phyloP scores from a whole-genome alignment of 2,888 invertebrate genomes.

The Graphium colonna region DNA sequence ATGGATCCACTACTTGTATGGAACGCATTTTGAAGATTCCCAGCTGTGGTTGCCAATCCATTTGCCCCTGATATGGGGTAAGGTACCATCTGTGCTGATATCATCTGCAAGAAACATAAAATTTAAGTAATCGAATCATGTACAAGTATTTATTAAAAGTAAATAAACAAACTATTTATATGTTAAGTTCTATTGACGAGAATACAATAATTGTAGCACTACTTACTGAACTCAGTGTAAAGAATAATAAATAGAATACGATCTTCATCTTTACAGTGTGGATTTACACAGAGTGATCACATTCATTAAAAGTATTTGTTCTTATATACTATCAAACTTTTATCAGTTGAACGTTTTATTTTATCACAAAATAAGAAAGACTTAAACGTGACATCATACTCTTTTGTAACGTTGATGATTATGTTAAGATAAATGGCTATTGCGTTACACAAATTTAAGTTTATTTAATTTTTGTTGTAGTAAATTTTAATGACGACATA shows the following conservation, averaged over 20 bases:
- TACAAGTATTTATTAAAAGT: background rate
- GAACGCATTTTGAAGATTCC: conserved; percentile 11
- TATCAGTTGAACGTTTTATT: conserved; percentile 8
- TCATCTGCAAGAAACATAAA: conserved; percentile 33
- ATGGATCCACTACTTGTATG: conserved; percentile 7
- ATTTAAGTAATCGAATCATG: too few species aligned
- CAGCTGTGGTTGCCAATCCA: conserved; percentile 9
- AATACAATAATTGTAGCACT: background rate
- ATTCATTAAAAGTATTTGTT: conserved; percentile 7
- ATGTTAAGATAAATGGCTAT: conserved; percentile 6
- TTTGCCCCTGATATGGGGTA: conserved; percentile 24
- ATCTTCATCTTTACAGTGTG: conserved; percentile 15
- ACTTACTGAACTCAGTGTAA: conserved; percentile 14
- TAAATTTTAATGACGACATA: too few species aligned
- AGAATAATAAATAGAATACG: conserved; percentile 3
- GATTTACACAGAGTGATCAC: conserved; percentile 4
- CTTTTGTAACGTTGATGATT: conserved; percentile 3
- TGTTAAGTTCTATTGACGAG: background rate
- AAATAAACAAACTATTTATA: background rate
- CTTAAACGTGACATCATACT: conserved; percentile 12
- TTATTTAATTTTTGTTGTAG: too few species aligned
- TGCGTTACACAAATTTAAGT: background rate
- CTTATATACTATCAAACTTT: conserved; percentile 18
- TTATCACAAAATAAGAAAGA: conserved; percentile 19
- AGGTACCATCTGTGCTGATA: conserved; percentile 35